Conservation (phyloP, 1,140 invertebrate genomes). For the Sarcophaga peregrina region DNA sequence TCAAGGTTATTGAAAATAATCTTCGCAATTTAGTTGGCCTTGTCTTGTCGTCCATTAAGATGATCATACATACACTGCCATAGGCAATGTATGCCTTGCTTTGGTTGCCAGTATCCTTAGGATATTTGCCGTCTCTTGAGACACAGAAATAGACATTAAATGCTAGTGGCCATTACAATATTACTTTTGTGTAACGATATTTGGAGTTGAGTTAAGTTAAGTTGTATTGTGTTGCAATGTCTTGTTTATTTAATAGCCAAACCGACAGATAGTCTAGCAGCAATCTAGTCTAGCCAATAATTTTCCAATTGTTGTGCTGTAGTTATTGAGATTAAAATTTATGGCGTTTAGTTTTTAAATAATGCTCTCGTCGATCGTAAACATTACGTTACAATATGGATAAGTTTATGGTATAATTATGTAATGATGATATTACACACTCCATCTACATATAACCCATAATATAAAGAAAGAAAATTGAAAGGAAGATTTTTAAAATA, state of each 20-base stretch:
- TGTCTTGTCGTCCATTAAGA: neutral
- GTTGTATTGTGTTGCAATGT: no score
- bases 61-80: no score
- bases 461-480: no score
- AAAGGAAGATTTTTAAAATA: no score
- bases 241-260: neutral
- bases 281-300: neutral
- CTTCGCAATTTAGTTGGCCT: constrained; percentile 9
- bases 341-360: neutral
- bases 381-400: neutral
- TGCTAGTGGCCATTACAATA: no score
- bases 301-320: neutral
- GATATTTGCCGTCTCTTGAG: neutral
- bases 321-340: constrained; percentile 2
- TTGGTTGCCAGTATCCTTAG: neutral
- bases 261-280: no score
- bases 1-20: constrained; percentile 27
- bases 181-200: neutral
- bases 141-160: neutral
- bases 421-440: neutral
- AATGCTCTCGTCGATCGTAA: no score
- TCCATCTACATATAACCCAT: neutral
- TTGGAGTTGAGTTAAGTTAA: neutral
- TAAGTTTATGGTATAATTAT: neutral
- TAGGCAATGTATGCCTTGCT: neutral